A percentile compares a stretch with the other conserved stretches of the same genome.
These are phyloP conservation scores for Coenobita brevimanus DNA, from an alignment of 1,140 invertebrate genomes.

Conservation along the genomic window DNA sequence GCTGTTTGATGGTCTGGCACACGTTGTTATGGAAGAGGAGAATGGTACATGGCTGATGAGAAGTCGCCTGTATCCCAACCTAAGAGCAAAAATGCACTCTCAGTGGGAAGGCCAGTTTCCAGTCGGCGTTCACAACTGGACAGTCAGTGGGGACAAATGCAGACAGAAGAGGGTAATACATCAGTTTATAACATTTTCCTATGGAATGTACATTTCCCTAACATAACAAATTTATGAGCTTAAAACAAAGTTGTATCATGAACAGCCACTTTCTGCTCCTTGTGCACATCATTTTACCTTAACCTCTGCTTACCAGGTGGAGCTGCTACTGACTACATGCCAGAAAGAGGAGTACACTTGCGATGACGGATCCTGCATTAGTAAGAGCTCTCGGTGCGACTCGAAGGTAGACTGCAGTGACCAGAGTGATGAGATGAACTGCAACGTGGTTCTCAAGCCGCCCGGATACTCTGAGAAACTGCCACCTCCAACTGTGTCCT, in stretches of 20 bases:
- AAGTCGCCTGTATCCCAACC: conserved; percentile 16
- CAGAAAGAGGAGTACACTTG: conserved; percentile 15
- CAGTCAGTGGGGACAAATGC: not conserved
- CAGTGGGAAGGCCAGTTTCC: not conserved
- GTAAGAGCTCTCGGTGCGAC: conserved; percentile 2
- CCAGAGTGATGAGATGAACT: conserved; percentile 35
- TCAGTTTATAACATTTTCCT: too few species aligned
- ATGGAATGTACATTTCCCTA: too few species aligned
- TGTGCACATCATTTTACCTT: not conserved
- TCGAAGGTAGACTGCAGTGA: conserved; percentile 16
- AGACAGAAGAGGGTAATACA: not conserved
- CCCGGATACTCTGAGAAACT: not conserved
- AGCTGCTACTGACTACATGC: conserved; percentile 25
- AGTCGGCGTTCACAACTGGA: conserved; percentile 3
- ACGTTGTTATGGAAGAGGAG: not conserved
- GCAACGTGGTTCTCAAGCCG: conserved; percentile 14
- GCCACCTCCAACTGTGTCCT: not conserved
- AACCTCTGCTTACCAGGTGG: not conserved
- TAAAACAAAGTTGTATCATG: too few species aligned
- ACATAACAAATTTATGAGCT: too few species aligned
- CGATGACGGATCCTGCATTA: conserved; percentile 40
- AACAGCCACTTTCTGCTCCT: too few species aligned
- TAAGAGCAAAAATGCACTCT: not conserved
- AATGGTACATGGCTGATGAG: not conserved
- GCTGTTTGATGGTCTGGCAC: conserved; percentile 18